These are phyloP conservation scores for Hydrolagus affinis DNA, from an alignment of 2,113 vertebrate species.

Conservation along the genomic window DNA sequence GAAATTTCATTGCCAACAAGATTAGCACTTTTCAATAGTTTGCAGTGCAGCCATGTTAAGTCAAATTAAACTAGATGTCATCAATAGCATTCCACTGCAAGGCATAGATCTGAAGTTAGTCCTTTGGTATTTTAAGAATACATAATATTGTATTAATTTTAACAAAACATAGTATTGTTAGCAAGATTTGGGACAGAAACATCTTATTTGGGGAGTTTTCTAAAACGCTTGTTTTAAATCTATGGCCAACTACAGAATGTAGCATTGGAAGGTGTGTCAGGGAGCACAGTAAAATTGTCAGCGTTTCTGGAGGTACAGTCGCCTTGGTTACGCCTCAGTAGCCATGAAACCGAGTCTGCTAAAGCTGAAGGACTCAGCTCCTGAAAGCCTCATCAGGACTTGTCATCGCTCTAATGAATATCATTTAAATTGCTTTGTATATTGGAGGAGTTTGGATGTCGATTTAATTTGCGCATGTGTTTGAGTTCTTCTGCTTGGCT, in stretches of 20 bases:
- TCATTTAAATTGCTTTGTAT: constrained; percentile 99
- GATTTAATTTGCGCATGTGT: constrained; percentile 99
- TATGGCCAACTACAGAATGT: constrained; percentile 36
- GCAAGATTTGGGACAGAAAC: constrained; percentile 14
- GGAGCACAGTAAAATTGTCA: constrained; percentile 51
- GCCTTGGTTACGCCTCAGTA: constrained; percentile 67
- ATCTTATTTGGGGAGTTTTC: not conserved
- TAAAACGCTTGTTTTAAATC: constrained; percentile 33
- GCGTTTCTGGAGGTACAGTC: constrained; percentile 60
- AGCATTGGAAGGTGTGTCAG: constrained; percentile 58
- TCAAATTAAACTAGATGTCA: constrained; percentile 30
- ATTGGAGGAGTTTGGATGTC: constrained; percentile 98
- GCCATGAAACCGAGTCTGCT: constrained; percentile 74
- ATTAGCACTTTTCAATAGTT: constrained; percentile 16
- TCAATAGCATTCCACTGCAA: constrained; percentile 14
- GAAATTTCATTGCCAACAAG: constrained; percentile 16
- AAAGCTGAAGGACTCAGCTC: constrained; percentile 74
- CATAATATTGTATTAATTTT: constrained; percentile 15
- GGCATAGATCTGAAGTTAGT: constrained; percentile 20
- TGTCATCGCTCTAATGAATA: constrained; percentile 99
- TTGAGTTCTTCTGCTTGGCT: constrained; percentile 97
- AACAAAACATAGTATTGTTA: too few relatives aligned
- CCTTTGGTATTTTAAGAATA: constrained; percentile 19
- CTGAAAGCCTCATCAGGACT: constrained; percentile 97
- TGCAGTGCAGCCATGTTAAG: constrained; percentile 27